Base-by-base conservation (phyloP, 1,140 invertebrate genomes). In the Saxidomus purpurata region DNA sequence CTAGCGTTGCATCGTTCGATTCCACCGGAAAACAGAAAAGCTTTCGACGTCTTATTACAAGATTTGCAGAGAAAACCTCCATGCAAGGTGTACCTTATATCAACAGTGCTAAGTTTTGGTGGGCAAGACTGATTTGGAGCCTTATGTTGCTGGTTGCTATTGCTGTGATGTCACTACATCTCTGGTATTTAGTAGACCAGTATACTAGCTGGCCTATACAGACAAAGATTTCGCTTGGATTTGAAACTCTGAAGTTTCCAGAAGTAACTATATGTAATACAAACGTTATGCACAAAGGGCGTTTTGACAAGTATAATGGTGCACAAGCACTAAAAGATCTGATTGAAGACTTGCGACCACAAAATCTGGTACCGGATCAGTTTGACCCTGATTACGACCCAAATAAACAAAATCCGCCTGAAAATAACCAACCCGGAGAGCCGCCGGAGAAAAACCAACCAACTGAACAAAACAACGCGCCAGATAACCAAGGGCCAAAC, bases 191-290 rank as follows among this genome's bases (percentile, higher is more conserved):
- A 40, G 80, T 90, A 2, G 49, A 71, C 63, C 89, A 89, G 40
- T 93, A 61, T 47, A 91, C 81, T 52, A 25, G 74, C n/a, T 92
- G 69, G 28, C 92, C 92, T 31, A 90, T 84, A n/a, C 82, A 89
- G 38, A 89, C 92, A 25, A 90, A 89, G 49, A 55, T 89, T 40
- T 47, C 38, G 0, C 47, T 89, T 19, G 87, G 87, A 38, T 89
- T 82, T 59, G 81, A 87, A 15, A 76, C 69, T 34, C 87, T 94
- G 19, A 61, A 69, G 9, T 94, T 94, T 89, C 93, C 93, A 0
- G 90, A 92, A 25, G 85, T 94, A 13, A 93, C 93, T 17, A 86
- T 94, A 47, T 94, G 93, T 82, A 94, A 93, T 63, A 82, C 90
- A 63, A 94, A 94, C 77, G 22, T 55, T 8, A 55, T 82, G 36